Percentiles rank a stretch among this genome's conserved stretches.
These are phyloP conservation scores for Panzeria rudis DNA, from an alignment of 2,888 invertebrate genomes.

Conservation along the genomic window DNA sequence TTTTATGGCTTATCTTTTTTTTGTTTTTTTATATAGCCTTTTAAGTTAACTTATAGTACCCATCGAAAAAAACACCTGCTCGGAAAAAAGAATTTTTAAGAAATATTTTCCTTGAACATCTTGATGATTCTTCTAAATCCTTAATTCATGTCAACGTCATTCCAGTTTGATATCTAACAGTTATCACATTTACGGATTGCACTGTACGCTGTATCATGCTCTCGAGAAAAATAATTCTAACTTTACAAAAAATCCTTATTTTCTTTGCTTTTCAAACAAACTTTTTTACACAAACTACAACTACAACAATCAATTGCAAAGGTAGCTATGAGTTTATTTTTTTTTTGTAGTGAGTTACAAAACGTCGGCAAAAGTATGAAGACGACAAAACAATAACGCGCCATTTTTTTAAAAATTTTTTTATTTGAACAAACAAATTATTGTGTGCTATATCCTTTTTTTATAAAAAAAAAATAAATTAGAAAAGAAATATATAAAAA, in stretches of 20 bases:
- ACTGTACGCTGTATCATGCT: conserved; percentile 34
- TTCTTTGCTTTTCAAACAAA: conserved; percentile 7
- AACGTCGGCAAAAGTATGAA: conserved; percentile 34
- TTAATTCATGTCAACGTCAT: no score
- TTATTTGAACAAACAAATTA: conserved; percentile 18
- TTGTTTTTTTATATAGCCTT: no score
- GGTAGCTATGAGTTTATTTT: conserved; percentile 31
- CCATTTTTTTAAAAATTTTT: conserved; percentile 40
- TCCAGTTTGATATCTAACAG: background rate
- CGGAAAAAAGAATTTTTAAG: no score
- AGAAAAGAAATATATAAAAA: conserved; percentile 4
- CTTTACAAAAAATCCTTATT: conserved; percentile 25
- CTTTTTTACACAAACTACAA: conserved; percentile 12
- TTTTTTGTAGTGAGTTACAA: conserved; percentile 23
- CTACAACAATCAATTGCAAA: conserved; percentile 25
- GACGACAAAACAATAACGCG: conserved; percentile 49
- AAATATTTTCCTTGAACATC: no score
- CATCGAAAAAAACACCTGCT: no score
- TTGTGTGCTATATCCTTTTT: conserved; percentile 36
- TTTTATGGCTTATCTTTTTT: no score
- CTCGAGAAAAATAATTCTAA: conserved; percentile 43
- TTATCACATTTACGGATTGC: background rate
- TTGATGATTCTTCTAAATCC: no score
- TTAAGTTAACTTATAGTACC: no score
- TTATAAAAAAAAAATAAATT: conserved; percentile 58